These are phyloP conservation scores for Arctia plantaginis DNA, from an alignment of 2,888 invertebrate genomes.

Conservation along the genomic window DNA sequence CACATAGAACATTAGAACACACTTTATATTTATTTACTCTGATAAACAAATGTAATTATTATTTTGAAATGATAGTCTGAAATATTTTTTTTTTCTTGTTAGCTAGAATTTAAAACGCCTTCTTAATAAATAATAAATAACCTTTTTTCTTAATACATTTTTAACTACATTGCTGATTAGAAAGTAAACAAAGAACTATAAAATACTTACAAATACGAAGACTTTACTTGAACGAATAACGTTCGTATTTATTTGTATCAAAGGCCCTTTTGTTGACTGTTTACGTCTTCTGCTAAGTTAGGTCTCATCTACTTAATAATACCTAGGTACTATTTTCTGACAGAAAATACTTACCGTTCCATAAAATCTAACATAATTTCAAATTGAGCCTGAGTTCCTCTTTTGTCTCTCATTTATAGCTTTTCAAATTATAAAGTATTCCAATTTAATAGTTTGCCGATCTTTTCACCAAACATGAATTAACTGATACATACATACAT, in stretches of 20 bases:
- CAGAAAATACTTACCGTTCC: slow-evolving; percentile 42
- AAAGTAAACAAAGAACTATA: background rate
- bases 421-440: background rate
- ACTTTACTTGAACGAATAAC: background rate
- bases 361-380: slow-evolving; percentile 43
- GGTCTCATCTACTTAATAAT: background rate
- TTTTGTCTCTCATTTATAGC: slow-evolving; percentile 15
- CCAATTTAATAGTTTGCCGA: background rate
- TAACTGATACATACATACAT: background rate
- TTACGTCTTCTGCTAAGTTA: background rate
- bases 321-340: background rate
- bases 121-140: background rate
- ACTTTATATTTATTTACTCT: no score
- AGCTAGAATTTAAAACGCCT: background rate
- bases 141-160: no score
- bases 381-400: slow-evolving; percentile 29
- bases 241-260: background rate
- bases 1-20: no score
- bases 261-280: background rate
- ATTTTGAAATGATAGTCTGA: background rate
- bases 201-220: background rate
- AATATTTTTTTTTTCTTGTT: background rate
- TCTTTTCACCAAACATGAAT: background rate
- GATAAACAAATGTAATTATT: no score
- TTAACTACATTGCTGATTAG: background rate